Percentiles rank a stretch among this genome's conserved stretches.
Evolutionary conservation across 1,140 invertebrate genomes (phyloP).

Genomic region (Ylistrum balloti): DNA sequence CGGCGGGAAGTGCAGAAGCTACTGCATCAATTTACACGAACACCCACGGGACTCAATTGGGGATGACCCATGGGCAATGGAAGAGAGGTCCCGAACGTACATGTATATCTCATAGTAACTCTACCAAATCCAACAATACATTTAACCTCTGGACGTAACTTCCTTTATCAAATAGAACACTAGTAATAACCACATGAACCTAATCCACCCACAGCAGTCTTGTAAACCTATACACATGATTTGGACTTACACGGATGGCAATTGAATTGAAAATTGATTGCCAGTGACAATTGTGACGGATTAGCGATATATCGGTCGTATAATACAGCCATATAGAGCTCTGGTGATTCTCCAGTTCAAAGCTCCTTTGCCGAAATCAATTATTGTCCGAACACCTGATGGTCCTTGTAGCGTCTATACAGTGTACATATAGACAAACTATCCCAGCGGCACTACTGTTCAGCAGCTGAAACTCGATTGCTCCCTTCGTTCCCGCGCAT

Average conservation of each 20-base stretch:
- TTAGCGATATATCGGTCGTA: not conserved
- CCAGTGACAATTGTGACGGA: slow-evolving; percentile 13
- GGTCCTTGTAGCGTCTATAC: not conserved
- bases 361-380: slow-evolving; percentile 32
- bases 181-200: not conserved
- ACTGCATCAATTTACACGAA: not conserved
- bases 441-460: not conserved
- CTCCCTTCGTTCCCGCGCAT: slow-evolving; percentile 22
- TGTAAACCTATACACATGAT: not conserved
- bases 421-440: not conserved
- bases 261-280: slow-evolving; percentile 1
- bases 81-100: not conserved
- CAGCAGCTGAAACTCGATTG: not conserved
- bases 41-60: not conserved
- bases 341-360: slow-evolving; percentile 1
- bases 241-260: not conserved
- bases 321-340: not conserved
- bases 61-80: not conserved
- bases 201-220: not conserved
- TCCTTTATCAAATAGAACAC: not conserved
- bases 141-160: not conserved
- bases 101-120: not conserved
- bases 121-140: not conserved
- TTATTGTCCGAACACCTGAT: slow-evolving; percentile 38
- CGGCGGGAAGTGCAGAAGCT: not conserved